Base-by-base conservation (phyloP, 1,140 invertebrate genomes). In the Mamestra configurata region DNA sequence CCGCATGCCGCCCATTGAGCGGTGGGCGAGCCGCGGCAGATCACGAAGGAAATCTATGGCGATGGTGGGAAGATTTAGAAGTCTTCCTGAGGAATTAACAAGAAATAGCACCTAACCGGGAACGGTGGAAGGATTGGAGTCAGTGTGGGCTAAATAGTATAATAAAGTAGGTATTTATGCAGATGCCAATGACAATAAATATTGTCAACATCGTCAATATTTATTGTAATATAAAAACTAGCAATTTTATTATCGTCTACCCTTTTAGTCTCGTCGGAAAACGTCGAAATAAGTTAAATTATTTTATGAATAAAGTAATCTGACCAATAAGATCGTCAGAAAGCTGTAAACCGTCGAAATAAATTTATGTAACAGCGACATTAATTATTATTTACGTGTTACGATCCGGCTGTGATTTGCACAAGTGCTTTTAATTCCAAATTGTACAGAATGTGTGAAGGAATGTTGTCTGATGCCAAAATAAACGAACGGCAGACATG, bases 281-380 rank as follows among this genome's bases (percentile, higher is more conserved):
- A 51, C 49, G 51, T 55, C 51, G 22, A 55, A 55, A 24, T 1
- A 22, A 24, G 20, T 55, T n/a, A 55, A 55, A 55, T 24, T 24
- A 27, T 27, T 57, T 24, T 24, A 24, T 57, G 22, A 57, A 57
- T 57, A 8, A 55, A 55, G 3, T 51, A 24, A 24, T 5, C 11
- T 24, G 11, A 10, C 22, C 11, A 24, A 57, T 57, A 71, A 18
- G 27, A 57, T 57, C 18, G 49, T 31, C 18, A 18, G 18, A 55
- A 73, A 73, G 31, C 71, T 5, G 31, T 73, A 13, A 31, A 1
- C 7, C 31, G 51, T 57, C 71, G 51, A 73, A 35, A 80, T 70
- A 80, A 76, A 76, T 79, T 73, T 43, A 76, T 80, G 59, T 73
- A 78, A 80, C 82, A 83, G 61, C 68, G 71, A 79, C 76, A 37